Evolutionary conservation across 2,113 vertebrate species (phyloP).

Genomic region (Eurypyga helias): DNA sequence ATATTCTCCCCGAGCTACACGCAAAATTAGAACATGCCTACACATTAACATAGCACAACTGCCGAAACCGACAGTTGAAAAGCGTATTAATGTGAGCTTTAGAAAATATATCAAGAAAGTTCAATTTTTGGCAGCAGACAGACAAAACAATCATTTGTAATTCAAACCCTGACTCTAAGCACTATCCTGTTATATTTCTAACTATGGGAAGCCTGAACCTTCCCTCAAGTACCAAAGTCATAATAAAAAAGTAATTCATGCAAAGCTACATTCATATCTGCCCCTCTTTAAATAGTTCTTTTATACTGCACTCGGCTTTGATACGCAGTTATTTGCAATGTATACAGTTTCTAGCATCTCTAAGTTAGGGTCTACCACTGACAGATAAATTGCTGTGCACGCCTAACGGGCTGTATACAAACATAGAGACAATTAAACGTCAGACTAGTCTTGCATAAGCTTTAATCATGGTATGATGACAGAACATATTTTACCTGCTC

Average conservation of each 20-base stretch:
- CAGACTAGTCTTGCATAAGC: not conserved
- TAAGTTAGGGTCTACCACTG: not conserved
- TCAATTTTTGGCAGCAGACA: slow-evolving; percentile 22
- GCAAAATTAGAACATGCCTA: slow-evolving; percentile 43
- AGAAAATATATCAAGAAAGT: slow-evolving; percentile 34
- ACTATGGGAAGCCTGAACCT: not conserved
- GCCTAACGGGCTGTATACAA: not conserved
- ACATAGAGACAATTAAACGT: not conserved
- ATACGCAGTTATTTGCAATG: not conserved
- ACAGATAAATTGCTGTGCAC: not conserved
- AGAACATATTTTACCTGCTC: not conserved
- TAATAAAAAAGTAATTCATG: not conserved
- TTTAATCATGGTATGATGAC: not conserved
- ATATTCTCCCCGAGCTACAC: slow-evolving; percentile 7
- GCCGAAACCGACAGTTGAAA: slow-evolving; percentile 20
- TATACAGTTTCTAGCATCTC: not conserved
- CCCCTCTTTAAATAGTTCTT: not conserved
- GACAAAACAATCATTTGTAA: slow-evolving; percentile 41
- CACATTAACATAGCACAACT: slow-evolving; percentile 33
- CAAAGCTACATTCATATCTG: not conserved
- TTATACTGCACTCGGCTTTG: not conserved
- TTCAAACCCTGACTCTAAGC: slow-evolving; percentile 15
- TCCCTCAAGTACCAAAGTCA: not conserved
- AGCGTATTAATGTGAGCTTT: slow-evolving; percentile 5
- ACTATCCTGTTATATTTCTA: not conserved